phyloP scores from a whole-genome alignment of 2,797 vertebrate genomes.

The Phrynocephalus forsythii region DNA sequence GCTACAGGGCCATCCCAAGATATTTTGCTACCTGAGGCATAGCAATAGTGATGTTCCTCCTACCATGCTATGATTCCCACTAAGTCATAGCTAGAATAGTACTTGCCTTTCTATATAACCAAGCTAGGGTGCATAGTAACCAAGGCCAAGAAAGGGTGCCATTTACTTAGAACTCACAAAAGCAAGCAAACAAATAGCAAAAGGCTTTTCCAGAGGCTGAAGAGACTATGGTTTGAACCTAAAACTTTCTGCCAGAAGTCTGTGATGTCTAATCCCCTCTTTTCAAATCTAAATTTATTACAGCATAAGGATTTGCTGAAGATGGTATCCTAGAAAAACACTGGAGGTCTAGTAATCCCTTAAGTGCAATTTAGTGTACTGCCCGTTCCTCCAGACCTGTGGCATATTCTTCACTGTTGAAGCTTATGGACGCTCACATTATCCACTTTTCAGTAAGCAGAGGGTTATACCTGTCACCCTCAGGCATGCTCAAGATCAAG shows the following conservation, averaged over 20 bases:
- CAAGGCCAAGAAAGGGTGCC: neutral
- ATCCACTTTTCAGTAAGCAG: neutral
- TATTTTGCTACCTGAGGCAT: neutral
- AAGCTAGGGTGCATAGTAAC: neutral
- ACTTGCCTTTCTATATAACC: neutral
- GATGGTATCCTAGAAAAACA: neutral
- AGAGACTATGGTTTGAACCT: neutral
- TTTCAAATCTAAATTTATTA: neutral
- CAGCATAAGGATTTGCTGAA: neutral
- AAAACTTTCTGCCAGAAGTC: neutral
- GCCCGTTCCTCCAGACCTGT: neutral
- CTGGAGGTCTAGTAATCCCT: neutral
- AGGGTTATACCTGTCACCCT: neutral
- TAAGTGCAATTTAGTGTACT: neutral
- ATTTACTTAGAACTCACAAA: neutral
- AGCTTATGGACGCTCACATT: neutral
- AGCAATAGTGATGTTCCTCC: neutral
- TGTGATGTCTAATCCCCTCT: neutral
- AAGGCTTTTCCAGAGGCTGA: neutral
- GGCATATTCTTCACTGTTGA: neutral
- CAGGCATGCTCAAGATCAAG: neutral
- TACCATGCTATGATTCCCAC: neutral
- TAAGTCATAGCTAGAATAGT: neutral
- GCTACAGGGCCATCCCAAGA: neutral
- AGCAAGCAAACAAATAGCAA: too few species aligned